phyloP scores from a whole-genome alignment of 2,888 invertebrate species.

The Gastracanthus pulcherrimus region DNA sequence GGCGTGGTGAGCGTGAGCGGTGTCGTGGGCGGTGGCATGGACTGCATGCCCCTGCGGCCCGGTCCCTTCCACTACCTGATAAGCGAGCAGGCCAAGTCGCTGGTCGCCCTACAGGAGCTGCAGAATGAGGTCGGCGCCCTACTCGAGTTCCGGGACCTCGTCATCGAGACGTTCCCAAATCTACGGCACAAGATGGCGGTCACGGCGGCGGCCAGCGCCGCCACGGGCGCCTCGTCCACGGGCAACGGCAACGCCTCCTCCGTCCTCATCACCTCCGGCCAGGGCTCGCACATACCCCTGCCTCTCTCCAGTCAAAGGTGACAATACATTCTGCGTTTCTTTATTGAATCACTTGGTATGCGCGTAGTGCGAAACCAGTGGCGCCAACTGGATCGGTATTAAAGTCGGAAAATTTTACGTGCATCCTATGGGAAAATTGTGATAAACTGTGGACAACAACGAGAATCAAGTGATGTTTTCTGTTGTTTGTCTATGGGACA shows the following conservation, averaged over 20 bases:
- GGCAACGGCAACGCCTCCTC: slow-evolving; percentile 72
- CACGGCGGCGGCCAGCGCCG: slow-evolving; percentile 78
- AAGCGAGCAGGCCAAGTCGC: slow-evolving; percentile 93
- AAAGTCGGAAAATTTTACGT: too few relatives aligned
- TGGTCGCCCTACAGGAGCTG: slow-evolving; percentile 91
- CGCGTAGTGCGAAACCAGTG: too few relatives aligned
- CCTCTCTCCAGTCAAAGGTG: slow-evolving; percentile 71
- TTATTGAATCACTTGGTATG: too few relatives aligned
- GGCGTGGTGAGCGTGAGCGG: slow-evolving; percentile 61
- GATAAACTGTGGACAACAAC: too few relatives aligned
- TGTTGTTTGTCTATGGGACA: too few relatives aligned
- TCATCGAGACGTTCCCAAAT: slow-evolving; percentile 96
- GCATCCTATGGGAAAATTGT: too few relatives aligned
- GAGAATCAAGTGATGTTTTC: too few relatives aligned
- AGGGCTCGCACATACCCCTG: slow-evolving; percentile 74
- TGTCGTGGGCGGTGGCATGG: slow-evolving; percentile 83
- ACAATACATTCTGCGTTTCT: background rate
- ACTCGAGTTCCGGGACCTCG: slow-evolving; percentile 94
- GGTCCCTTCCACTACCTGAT: slow-evolving; percentile 90
- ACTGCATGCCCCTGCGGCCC: slow-evolving; percentile 88
- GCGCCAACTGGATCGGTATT: too few relatives aligned
- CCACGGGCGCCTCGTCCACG: slow-evolving; percentile 40
- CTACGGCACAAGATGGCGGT: slow-evolving; percentile 91
- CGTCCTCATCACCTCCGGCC: slow-evolving; percentile 79
- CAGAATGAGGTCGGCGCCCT: slow-evolving; percentile 96